A percentile compares a stretch with the other conserved stretches of the same genome.
phyloP scores from a whole-genome alignment of 2,888 invertebrate genomes.

The Lapara coniferarum region DNA sequence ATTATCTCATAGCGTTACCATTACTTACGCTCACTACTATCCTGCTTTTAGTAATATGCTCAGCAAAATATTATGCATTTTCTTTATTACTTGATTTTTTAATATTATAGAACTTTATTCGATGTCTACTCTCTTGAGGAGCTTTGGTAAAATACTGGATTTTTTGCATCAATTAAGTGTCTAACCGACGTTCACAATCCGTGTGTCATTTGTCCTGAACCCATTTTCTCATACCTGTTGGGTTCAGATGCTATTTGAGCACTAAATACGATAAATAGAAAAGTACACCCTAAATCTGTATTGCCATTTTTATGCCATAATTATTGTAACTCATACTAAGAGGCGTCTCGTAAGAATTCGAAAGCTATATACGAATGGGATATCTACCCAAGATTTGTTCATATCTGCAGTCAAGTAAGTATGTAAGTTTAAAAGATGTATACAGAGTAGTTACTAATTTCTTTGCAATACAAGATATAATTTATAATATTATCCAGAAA shows the following conservation, averaged over 20 bases:
- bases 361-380: no score
- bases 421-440: no score
- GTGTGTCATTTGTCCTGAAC: slow-evolving; percentile 20
- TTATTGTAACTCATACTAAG: no score
- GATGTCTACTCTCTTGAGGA: no score
- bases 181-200: slow-evolving; percentile 18
- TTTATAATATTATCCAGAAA: no score
- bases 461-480: no score
- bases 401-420: neutral
- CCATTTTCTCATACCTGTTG: slow-evolving; percentile 12
- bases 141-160: no score
- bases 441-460: no score
- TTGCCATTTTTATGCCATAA: no score
- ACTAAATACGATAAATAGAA: slow-evolving; percentile 1
- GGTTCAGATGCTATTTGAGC: slow-evolving; percentile 8
- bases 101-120: no score
- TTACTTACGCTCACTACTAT: neutral
- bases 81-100: neutral
- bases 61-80: neutral
- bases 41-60: neutral
- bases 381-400: neutral
- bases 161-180: slow-evolving; percentile 18
- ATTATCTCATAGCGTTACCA: slow-evolving; percentile 20
- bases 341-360: no score
- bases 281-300: neutral